Evolutionary conservation across 2,113 vertebrate species (phyloP).

Genomic region (Aldabrachelys gigantea): DNA sequence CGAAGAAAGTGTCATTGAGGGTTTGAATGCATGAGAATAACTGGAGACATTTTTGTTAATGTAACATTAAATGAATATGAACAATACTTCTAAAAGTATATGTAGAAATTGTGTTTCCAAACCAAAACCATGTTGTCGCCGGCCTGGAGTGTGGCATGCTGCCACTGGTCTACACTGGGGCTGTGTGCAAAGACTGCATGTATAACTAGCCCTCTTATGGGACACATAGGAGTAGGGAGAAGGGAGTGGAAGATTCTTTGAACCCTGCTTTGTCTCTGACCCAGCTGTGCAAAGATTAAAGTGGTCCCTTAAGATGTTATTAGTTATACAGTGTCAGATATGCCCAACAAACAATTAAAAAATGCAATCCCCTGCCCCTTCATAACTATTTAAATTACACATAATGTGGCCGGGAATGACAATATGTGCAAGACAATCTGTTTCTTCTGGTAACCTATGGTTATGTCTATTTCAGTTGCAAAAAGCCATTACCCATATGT

Average conservation of each 20-base stretch:
- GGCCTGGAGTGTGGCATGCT: background rate
- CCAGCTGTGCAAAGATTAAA: background rate
- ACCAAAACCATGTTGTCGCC: background rate
- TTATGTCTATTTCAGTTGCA: slow-evolving; percentile 8
- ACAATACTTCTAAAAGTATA: background rate
- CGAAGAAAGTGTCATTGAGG: background rate
- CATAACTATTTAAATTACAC: background rate
- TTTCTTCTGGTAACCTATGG: background rate
- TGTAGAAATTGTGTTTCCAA: background rate
- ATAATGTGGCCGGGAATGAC: background rate
- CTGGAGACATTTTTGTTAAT: background rate
- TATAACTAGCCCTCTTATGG: background rate
- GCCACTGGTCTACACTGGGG: background rate
- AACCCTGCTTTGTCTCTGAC: background rate
- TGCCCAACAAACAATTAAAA: background rate
- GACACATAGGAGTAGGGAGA: background rate
- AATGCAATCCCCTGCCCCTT: background rate
- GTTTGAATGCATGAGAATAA: background rate
- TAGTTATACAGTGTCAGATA: background rate
- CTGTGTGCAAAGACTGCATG: background rate
- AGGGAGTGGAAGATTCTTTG: background rate
- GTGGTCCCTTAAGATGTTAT: background rate
- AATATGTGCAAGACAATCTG: background rate
- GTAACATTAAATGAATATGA: background rate
- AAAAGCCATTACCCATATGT: background rate